Percentiles rank a stretch among this genome's conserved stretches.
Conservation (phyloP, 2,888 invertebrate species). For the Ophion costatus region DNA sequence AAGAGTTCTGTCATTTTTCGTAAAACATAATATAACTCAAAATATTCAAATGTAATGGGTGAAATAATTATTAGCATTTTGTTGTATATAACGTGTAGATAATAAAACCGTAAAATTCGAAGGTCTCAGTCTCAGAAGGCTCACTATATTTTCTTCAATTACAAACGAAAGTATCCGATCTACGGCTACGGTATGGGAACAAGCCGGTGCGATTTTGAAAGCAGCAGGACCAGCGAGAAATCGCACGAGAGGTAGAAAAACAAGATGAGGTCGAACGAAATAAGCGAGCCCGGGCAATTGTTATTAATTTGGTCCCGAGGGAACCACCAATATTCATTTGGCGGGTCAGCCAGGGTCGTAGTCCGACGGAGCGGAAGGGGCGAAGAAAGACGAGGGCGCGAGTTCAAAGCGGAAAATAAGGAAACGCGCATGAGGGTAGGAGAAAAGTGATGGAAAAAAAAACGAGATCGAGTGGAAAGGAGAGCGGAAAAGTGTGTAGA, state of each 20-base stretch:
- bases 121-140: too few relatives aligned
- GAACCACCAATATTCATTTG: slow-evolving; percentile 82
- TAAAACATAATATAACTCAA: too few relatives aligned
- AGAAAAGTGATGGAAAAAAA: slow-evolving; percentile 16
- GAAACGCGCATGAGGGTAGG: slow-evolving; percentile 3
- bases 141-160: too few relatives aligned
- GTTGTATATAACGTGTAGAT: too few relatives aligned
- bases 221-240: not conserved
- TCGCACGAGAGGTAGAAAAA: slow-evolving; percentile 17
- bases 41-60: too few relatives aligned
- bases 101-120: too few relatives aligned
- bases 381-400: slow-evolving; percentile 28
- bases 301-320: slow-evolving; percentile 81
- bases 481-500: slow-evolving; percentile 69
- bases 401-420: slow-evolving; percentile 40
- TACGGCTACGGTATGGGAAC: too few relatives aligned
- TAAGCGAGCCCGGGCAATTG: slow-evolving; percentile 70
- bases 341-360: slow-evolving; percentile 67
- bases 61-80: too few relatives aligned
- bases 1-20: too few relatives aligned
- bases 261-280: slow-evolving; percentile 26
- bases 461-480: slow-evolving; percentile 16
- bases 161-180: too few relatives aligned
- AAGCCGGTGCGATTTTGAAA: not conserved
- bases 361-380: slow-evolving; percentile 52